phyloP scores from a whole-genome alignment of 2,888 invertebrate species.

The Pantelozetes paolii region DNA sequence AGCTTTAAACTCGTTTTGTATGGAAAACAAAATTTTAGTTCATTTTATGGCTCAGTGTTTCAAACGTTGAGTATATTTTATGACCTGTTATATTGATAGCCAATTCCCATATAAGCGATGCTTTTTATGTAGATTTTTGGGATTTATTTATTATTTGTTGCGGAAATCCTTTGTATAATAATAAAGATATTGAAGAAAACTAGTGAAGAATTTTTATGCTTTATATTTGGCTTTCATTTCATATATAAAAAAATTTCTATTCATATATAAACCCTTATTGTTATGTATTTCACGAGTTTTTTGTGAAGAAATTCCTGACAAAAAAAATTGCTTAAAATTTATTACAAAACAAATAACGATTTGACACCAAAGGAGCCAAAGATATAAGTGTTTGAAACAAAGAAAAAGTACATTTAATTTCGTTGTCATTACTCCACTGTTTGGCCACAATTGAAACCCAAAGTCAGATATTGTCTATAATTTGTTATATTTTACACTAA shows the following conservation, averaged over 20 bases:
- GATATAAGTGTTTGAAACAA: too few relatives aligned
- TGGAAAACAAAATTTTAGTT: slow-evolving; percentile 1
- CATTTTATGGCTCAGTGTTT: neutral
- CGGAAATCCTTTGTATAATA: slow-evolving; percentile 26
- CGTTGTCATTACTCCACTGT: neutral
- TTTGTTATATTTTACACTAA: neutral
- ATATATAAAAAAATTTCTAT: neutral
- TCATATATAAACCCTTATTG: neutral
- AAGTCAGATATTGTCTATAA: neutral
- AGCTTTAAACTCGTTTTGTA: slow-evolving; percentile 22
- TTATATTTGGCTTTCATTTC: neutral
- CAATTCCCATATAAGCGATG: neutral
- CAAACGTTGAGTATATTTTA: too few relatives aligned
- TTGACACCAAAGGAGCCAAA: slow-evolving; percentile 1
- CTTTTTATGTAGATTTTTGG: slow-evolving; percentile 17
- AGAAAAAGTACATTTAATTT: too few relatives aligned
- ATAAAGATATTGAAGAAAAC: neutral
- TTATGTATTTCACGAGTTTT: slow-evolving; percentile 17
- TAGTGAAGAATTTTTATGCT: neutral
- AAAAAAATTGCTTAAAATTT: neutral
- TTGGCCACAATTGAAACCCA: too few relatives aligned
- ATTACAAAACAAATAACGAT: neutral
- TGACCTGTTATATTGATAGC: neutral
- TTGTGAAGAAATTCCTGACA: neutral
- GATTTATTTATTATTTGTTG: slow-evolving; percentile 10